These are phyloP conservation scores for Otocyon megalotis DNA, from an alignment of 2,113 vertebrate species.

Conservation along the genomic window DNA sequence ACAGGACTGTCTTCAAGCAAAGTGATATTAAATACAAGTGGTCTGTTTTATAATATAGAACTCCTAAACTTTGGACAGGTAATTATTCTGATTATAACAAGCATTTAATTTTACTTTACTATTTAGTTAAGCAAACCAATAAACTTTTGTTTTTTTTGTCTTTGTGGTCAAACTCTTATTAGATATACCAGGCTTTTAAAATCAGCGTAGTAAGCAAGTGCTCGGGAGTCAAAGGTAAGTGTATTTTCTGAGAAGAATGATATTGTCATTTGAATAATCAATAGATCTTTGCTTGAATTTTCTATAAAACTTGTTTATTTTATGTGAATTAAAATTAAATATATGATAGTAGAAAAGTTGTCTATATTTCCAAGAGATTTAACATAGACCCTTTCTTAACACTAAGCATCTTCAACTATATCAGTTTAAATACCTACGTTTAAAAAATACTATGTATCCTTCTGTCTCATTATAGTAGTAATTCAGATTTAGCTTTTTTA, in stretches of 20 bases:
- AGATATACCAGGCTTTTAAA: constrained; percentile 98
- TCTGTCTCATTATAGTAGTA: constrained; percentile 6
- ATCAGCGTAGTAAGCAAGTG: constrained; percentile 93
- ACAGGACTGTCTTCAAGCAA: constrained; percentile 92
- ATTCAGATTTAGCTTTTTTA: constrained; percentile 32
- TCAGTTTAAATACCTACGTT: constrained; percentile 24
- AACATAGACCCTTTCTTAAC: constrained; percentile 36
- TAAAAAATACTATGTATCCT: not conserved
- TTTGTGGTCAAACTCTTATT: constrained; percentile 50
- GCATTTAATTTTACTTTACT: constrained; percentile 36
- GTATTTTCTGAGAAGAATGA: constrained; percentile 62
- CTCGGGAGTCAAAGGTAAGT: constrained; percentile 90
- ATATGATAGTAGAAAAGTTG: not conserved
- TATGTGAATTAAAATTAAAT: constrained; percentile 42
- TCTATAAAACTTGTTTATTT: not conserved
- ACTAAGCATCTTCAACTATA: constrained; percentile 36
- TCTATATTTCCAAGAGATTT: constrained; percentile 18
- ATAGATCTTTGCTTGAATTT: not conserved
- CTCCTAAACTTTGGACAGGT: constrained; percentile 96
- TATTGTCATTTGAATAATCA: not conserved
- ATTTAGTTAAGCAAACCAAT: constrained; percentile 48
- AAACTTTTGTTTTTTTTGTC: constrained; percentile 20
- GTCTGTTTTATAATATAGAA: constrained; percentile 92
- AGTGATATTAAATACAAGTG: constrained; percentile 90
- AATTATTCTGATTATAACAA: constrained; percentile 64